Evolutionary conservation across 2,888 invertebrate species (phyloP).

Genomic region (Synergus gifuensis): DNA sequence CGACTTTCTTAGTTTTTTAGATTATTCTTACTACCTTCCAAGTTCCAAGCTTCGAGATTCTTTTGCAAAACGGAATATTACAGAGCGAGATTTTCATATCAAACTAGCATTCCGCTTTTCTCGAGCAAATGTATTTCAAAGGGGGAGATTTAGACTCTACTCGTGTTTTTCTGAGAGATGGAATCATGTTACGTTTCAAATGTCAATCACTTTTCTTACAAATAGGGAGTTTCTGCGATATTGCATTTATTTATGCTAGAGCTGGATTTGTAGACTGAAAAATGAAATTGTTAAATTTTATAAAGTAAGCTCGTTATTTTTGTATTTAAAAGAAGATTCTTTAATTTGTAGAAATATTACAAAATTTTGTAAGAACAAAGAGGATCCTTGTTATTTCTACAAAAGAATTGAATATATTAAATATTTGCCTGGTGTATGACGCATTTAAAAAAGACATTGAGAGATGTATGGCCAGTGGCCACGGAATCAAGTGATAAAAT

Average conservation of each 20-base stretch:
- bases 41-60: conserved; percentile 9
- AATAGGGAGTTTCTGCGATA: conserved; percentile 30
- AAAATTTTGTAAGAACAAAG: too few relatives aligned
- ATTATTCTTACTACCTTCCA: conserved; percentile 7
- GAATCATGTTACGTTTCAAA: conserved; percentile 23
- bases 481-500: conserved; percentile 24
- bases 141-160: conserved; percentile 25
- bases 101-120: conserved; percentile 29
- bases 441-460: conserved; percentile 10
- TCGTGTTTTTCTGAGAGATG: conserved; percentile 22
- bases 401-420: not conserved
- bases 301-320: not conserved
- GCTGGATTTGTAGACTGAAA: not conserved
- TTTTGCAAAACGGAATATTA: conserved; percentile 30
- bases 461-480: conserved; percentile 21
- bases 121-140: conserved; percentile 21
- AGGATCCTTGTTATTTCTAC: too few relatives aligned
- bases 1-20: not conserved
- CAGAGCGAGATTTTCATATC: conserved; percentile 19
- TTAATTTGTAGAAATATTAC: not conserved
- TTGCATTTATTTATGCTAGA: conserved; percentile 36
- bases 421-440: conserved; percentile 8
- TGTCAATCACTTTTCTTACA: conserved; percentile 23
- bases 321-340: not conserved
- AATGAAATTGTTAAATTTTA: not conserved